These are phyloP conservation scores for Cryptotis parvus DNA, from an alignment of 2,113 vertebrate species.

Conservation along the genomic window DNA sequence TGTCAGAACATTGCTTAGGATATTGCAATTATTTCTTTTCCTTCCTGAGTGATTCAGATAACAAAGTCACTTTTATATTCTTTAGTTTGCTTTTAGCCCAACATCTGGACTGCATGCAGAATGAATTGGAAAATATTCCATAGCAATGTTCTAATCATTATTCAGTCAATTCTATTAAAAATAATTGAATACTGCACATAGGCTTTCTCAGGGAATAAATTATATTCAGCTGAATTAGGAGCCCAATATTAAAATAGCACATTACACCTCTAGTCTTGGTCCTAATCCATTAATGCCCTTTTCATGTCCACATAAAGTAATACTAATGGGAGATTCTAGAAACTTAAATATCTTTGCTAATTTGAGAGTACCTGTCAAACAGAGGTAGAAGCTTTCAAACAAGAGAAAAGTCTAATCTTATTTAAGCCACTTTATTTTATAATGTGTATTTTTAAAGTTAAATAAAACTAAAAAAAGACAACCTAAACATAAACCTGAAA, in stretches of 20 bases:
- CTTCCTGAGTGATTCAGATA: background rate
- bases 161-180: background rate
- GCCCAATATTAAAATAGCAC: background rate
- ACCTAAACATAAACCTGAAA: background rate
- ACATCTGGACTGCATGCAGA: background rate
- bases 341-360: background rate
- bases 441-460: background rate
- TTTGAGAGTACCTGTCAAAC: background rate
- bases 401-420: background rate
- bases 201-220: too few species aligned
- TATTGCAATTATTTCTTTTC: background rate
- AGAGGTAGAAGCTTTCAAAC: background rate
- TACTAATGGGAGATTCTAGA: too few species aligned
- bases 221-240: background rate
- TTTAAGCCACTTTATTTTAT: background rate
- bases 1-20: background rate
- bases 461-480: background rate
- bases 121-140: background rate
- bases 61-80: background rate
- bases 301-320: too few species aligned
- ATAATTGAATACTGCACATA: background rate
- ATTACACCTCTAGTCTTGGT: background rate
- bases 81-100: background rate
- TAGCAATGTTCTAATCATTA: background rate
- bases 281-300: too few species aligned